Evolutionary conservation across 2,888 invertebrate species (phyloP).

Genomic region (Sphecodes monilicornis): DNA sequence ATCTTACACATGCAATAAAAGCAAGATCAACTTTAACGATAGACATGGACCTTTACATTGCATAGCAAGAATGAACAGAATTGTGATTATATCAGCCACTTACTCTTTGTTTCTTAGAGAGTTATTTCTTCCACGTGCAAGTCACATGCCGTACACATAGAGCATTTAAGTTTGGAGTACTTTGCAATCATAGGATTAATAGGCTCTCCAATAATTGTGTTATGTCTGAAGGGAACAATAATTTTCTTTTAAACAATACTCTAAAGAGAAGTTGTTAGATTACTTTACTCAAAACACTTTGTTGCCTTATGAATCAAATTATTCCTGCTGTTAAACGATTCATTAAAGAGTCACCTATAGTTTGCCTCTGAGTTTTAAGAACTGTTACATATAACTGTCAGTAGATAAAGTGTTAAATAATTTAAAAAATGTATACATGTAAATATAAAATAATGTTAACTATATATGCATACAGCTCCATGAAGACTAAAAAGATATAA

Average conservation of each 20-base stretch:
- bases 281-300: neutral
- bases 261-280: neutral
- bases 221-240: neutral
- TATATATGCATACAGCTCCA: neutral
- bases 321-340: neutral
- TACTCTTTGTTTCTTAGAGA: too few species aligned
- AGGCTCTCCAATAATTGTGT: neutral
- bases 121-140: too few species aligned
- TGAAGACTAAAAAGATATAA: neutral
- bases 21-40: too few species aligned
- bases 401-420: constrained; percentile 2
- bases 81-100: too few species aligned
- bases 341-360: neutral
- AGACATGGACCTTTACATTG: too few species aligned
- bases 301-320: neutral
- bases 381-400: neutral
- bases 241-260: neutral
- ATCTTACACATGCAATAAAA: too few species aligned
- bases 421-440: neutral
- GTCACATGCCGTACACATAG: too few species aligned
- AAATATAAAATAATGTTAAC: constrained; percentile 5
- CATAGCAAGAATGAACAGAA: too few species aligned
- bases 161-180: too few species aligned
- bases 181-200: neutral
- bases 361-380: neutral